phyloP scores from a whole-genome alignment of 2,888 invertebrate genomes.

The Pseudeuparius sepicola region DNA sequence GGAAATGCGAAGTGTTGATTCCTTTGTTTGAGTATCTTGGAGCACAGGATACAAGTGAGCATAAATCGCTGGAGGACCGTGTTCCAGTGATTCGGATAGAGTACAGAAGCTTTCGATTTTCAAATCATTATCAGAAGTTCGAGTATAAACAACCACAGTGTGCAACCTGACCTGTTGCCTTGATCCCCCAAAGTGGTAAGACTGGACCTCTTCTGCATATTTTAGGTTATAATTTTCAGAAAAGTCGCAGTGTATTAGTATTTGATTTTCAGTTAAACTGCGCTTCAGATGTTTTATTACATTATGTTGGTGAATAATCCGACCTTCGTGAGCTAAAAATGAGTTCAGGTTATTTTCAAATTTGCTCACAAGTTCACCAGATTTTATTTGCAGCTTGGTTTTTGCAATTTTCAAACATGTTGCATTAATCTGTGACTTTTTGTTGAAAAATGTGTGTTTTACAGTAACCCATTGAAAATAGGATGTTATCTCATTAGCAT shows the following conservation, averaged over 20 bases:
- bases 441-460: slow-evolving; percentile 3
- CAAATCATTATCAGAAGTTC: slow-evolving; percentile 1
- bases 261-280: neutral
- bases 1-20: slow-evolving; percentile 4
- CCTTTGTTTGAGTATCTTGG: slow-evolving; percentile 1
- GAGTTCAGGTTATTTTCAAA: neutral
- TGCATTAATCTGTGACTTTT: too few relatives aligned
- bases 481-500: neutral
- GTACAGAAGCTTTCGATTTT: slow-evolving; percentile 7
- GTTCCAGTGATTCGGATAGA: slow-evolving; percentile 5
- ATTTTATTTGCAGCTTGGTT: slow-evolving; percentile 3
- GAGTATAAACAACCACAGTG: slow-evolving; percentile 5
- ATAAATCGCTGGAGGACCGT: slow-evolving; percentile 4
- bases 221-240: slow-evolving; percentile 7
- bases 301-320: neutral
- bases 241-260: slow-evolving; percentile 7
- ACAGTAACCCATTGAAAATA: slow-evolving; percentile 2
- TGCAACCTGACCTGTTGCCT: slow-evolving; percentile 7
- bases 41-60: slow-evolving; percentile 2
- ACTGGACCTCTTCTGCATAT: slow-evolving; percentile 6
- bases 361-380: neutral
- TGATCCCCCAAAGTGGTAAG: slow-evolving; percentile 10
- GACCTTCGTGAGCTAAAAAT: neutral
- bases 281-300: neutral
- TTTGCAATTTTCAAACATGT: slow-evolving; percentile 2